Evolutionary conservation across 2,797 vertebrate genomes (phyloP).

Genomic region (Anguilla obscura): DNA sequence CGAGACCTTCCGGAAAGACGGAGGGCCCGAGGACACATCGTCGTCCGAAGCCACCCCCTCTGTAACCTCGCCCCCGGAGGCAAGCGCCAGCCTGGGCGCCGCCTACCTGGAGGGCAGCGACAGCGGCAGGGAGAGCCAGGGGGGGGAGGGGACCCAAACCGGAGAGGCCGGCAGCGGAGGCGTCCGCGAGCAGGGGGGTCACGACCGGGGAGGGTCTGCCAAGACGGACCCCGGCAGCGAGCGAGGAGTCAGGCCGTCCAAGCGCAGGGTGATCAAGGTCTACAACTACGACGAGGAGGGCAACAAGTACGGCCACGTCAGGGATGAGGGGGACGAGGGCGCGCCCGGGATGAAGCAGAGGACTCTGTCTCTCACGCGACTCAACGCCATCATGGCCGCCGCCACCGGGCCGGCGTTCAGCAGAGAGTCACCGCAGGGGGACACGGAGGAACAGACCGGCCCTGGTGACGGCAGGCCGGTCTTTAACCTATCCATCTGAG

Average conservation of each 20-base stretch:
- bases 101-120: constrained; percentile 49
- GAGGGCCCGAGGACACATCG: background rate
- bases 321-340: constrained; percentile 30
- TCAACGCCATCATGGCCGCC: constrained; percentile 68
- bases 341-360: constrained; percentile 57
- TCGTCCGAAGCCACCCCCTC: background rate
- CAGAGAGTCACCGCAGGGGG: background rate
- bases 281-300: constrained; percentile 77
- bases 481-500: constrained; percentile 28
- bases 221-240: background rate
- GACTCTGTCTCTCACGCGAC: constrained; percentile 66
- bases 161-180: background rate
- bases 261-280: constrained; percentile 66
- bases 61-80: background rate
- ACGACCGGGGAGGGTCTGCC: background rate
- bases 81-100: background rate
- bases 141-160: constrained; percentile 16
- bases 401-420: constrained; percentile 48
- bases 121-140: background rate
- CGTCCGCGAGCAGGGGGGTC: background rate
- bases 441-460: background rate
- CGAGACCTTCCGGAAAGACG: background rate
- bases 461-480: background rate
- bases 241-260: background rate
- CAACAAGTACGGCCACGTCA: constrained; percentile 61